Conservation (phyloP, 2,888 invertebrate genomes). For the Nomada ferruginata region DNA sequence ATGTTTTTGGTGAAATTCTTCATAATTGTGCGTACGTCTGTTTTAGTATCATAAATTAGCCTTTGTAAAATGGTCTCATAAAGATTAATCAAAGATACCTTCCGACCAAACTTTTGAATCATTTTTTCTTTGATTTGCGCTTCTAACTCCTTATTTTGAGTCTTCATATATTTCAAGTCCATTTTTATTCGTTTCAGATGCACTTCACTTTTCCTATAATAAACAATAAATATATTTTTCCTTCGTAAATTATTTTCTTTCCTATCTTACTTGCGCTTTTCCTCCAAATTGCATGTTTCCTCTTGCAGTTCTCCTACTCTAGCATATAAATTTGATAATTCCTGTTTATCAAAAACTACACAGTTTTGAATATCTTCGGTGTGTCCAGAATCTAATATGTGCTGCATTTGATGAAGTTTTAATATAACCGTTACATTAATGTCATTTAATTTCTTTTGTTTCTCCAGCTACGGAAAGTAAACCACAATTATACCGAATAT, state of each 20-base stretch:
- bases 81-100: constrained; percentile 85
- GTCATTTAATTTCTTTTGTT: constrained; percentile 92
- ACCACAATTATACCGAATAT: background rate
- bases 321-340: constrained; percentile 86
- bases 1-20: constrained; percentile 84
- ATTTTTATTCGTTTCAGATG: constrained; percentile 90
- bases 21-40: constrained; percentile 85
- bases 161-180: constrained; percentile 89
- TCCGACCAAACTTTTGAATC: constrained; percentile 86
- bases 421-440: constrained; percentile 89
- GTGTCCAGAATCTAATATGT: constrained; percentile 85
- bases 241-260: background rate
- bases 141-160: constrained; percentile 86
- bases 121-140: constrained; percentile 85
- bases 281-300: constrained; percentile 88
- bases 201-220: constrained; percentile 87
- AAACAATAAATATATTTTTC: background rate
- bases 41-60: constrained; percentile 86
- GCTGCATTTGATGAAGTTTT: constrained; percentile 89
- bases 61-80: constrained; percentile 86
- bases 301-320: constrained; percentile 88
- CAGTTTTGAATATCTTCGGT: constrained; percentile 83
- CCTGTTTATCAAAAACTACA: constrained; percentile 88
- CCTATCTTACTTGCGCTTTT: constrained; percentile 86
- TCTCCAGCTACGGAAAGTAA: constrained; percentile 86